Evolutionary conservation across 1,140 invertebrate species (phyloP).

Genomic region (Acyrthosiphon pisum): DNA sequence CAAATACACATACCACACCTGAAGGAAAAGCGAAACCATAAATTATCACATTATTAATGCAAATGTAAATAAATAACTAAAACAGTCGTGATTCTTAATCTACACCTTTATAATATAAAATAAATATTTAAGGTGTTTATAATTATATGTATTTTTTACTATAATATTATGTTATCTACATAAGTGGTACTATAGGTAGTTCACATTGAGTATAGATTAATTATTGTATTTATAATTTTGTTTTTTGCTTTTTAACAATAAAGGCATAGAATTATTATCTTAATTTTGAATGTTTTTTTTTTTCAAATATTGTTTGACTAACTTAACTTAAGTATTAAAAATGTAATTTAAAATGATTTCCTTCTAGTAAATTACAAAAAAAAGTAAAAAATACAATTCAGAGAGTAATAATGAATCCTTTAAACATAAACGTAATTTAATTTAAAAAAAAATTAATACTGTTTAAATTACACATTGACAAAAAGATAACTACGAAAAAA

Average conservation of each 20-base stretch:
- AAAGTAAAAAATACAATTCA: neutral
- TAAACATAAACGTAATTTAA: neutral
- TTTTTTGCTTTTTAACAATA: neutral
- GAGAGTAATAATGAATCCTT: neutral
- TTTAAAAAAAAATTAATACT: neutral
- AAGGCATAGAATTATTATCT: neutral
- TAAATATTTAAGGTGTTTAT: neutral
- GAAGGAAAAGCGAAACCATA: neutral
- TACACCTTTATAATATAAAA: slow-evolving; percentile 12
- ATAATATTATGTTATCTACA: neutral
- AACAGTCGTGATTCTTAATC: neutral
- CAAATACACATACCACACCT: neutral
- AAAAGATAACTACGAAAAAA: neutral
- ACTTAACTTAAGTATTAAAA: neutral
- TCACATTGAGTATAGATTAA: neutral
- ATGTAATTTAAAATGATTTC: neutral
- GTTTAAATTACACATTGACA: neutral
- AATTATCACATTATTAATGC: neutral
- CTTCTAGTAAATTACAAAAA: neutral
- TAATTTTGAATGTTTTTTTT: neutral
- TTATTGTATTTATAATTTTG: neutral
- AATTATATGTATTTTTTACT: neutral
- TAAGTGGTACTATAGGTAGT: neutral
- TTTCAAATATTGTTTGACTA: neutral
- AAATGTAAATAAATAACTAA: neutral